Base-by-base conservation (phyloP, 2,797 vertebrate genomes). In the Glyptemys insculpta region DNA sequence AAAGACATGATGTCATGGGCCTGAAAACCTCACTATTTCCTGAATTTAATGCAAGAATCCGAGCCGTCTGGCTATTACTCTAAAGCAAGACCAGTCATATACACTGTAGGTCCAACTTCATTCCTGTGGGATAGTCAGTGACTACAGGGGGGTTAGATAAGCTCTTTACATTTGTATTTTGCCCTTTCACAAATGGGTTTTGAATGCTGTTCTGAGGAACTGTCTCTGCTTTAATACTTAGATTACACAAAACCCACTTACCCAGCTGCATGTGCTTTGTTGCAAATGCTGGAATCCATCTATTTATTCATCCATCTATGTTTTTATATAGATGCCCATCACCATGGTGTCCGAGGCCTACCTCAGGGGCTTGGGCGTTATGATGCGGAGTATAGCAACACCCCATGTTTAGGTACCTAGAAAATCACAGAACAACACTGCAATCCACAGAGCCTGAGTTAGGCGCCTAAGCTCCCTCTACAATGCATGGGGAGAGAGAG, bases 101-200 rank as follows among this genome's bases (percentile, higher is more conserved):
- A 62, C 90, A 81, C 53, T 62, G 3, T 12, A 56, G 31, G 2
- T 12, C 47, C 31, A 4, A 8, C 0, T 47, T 49, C 8, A 4
- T 2, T 84, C 83, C 23, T 54, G 7, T 53, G 29, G 56, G 27
- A 29, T 34, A 0, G 0, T 79, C 31, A 2, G 2, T 1, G 7
- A 2, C 31, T 49, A 79, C 3, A 15, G 49, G 7, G 23, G 27
- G 59, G 37, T 41, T 29, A 65, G 89, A 12, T 2, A 11, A 87
- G 34, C 52, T 21, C 29, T 53, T 85, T 56, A 29, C 19, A 27
- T 23, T 72, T 11, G 3, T 21, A 59, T 31, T 19, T 5, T 2
- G 21, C 14, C 56, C 53, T 65, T 29, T 14, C 57, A 44, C 1
- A 0, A 74, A 1, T 37, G 19, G 2, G 2, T 79, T 65, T 62